Base-by-base conservation (phyloP, 2,113 vertebrate genomes). In the Microtus pennsylvanicus region DNA sequence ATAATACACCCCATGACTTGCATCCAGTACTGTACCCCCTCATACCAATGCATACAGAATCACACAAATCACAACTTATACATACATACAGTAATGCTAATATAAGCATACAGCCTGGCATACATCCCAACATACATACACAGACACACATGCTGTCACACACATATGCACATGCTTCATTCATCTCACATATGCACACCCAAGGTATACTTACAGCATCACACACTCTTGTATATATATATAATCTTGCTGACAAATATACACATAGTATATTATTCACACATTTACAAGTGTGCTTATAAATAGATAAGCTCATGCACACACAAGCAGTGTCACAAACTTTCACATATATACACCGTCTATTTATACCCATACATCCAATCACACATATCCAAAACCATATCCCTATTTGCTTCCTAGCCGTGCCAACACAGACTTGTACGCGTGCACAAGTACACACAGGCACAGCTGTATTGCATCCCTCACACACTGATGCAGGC, bases 131-230 rank as follows among this genome's bases (percentile, higher is more conserved):
- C 70, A n/a, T 50, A 9, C 30, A 42, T 13, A 74, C 13, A 93
- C 0, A 19, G 7, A 61, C 4, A 69, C 1, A 65, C 1, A 52
- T 3, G 4, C 5, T 1, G 2, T 55, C 38, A 47, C 10, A 80
- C 10, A 55, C 35, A 58, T 28, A 50, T n/a, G 38, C 26, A 30
- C 35, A 45, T 12, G 47, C 5, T n/a, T 33, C 19, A 30, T 45
- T 42, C 5, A 75, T 61, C 4, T 19, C 35, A 75, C 26, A 70
- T 12, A 52, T 67, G 14, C 6, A 50, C 65, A 58, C 24, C 76
- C 22, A 75, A 42, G 82, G 33, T 47, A 55, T 50, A 55, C 61
- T 33, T 35, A 63, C 6, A 77, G 42, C 19, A 42, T 4, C 26
- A 38, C 22, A 65, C 16, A 30, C 17, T 21, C 7, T 42, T 67